Percentiles rank a stretch among this genome's conserved stretches.
Conservation (phyloP, 2,888 invertebrate species). For the Mongoloraphidia duomilia region DNA sequence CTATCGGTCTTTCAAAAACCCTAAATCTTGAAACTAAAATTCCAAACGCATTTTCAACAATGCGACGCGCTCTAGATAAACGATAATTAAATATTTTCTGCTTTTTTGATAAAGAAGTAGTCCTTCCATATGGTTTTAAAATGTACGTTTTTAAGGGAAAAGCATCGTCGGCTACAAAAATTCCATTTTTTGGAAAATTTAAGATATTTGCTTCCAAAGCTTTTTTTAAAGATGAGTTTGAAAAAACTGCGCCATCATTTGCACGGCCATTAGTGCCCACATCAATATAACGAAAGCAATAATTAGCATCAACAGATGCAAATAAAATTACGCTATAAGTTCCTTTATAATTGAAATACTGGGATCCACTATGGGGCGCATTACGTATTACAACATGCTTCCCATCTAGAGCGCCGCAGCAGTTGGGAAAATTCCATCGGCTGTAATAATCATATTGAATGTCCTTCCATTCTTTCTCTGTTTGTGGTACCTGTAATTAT, state of each 20-base stretch:
- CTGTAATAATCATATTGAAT: constrained; percentile 11
- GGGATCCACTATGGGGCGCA: constrained; percentile 11
- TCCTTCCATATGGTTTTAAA: constrained; percentile 11
- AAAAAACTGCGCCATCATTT: constrained; percentile 13
- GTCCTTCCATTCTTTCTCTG: constrained; percentile 3
- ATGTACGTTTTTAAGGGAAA: constrained; percentile 14
- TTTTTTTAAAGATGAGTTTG: constrained; percentile 11
- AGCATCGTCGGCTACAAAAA: constrained; percentile 14
- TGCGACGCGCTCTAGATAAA: constrained; percentile 14
- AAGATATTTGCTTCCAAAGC: constrained; percentile 11
- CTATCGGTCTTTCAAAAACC: constrained; percentile 8
- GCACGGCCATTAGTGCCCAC: constrained; percentile 11
- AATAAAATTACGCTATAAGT: constrained; percentile 13
- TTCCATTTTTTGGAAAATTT: constrained; percentile 8
- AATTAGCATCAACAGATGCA: constrained; percentile 12
- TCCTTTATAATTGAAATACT: constrained; percentile 14
- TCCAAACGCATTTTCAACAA: constrained; percentile 16
- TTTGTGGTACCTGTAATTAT: constrained; percentile 9
- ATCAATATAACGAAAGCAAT: constrained; percentile 11
- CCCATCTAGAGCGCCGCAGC: constrained; percentile 13
- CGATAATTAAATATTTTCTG: constrained; percentile 16
- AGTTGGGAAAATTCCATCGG: constrained; percentile 12
- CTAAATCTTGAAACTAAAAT: constrained; percentile 14
- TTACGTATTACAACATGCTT: constrained; percentile 13
- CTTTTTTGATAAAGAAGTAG: constrained; percentile 7